These are phyloP conservation scores for Paradoxurus hermaphroditus DNA, from an alignment of 2,113 vertebrate species.

Conservation along the genomic window DNA sequence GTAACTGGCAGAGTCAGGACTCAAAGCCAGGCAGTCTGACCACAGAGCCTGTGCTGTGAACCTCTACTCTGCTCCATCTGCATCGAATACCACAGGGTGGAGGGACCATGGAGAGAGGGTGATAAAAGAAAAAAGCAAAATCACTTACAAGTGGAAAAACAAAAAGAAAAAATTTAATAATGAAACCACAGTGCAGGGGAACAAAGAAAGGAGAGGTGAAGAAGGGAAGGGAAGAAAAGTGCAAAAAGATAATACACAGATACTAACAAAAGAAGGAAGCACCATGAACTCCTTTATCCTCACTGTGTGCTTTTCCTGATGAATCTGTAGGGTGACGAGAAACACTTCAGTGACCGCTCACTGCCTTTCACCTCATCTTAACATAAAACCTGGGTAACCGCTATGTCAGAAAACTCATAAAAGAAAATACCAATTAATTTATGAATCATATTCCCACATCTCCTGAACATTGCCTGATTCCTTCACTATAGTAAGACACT, in stretches of 20 bases:
- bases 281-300: background rate
- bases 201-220: background rate
- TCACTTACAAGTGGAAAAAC: background rate
- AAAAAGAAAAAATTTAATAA: background rate
- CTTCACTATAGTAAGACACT: constrained; percentile 45
- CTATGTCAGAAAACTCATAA: constrained; percentile 13
- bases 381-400: constrained; percentile 12
- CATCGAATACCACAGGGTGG: background rate
- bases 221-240: background rate
- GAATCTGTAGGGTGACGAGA: background rate
- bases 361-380: background rate
- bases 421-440: constrained; percentile 32
- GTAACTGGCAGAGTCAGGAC: background rate
- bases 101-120: background rate
- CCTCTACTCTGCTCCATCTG: rapidly evolving
- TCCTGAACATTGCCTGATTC: constrained; percentile 15
- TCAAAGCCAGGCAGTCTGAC: background rate
- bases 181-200: background rate
- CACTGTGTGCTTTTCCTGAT: background rate
- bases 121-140: background rate
- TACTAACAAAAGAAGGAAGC: background rate
- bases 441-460: background rate
- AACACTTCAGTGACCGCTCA: background rate
- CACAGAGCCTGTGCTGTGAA: background rate
- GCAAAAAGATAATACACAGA: background rate